phyloP scores from a whole-genome alignment of 1,140 invertebrate species.

The Trypoxylus dichotomus region DNA sequence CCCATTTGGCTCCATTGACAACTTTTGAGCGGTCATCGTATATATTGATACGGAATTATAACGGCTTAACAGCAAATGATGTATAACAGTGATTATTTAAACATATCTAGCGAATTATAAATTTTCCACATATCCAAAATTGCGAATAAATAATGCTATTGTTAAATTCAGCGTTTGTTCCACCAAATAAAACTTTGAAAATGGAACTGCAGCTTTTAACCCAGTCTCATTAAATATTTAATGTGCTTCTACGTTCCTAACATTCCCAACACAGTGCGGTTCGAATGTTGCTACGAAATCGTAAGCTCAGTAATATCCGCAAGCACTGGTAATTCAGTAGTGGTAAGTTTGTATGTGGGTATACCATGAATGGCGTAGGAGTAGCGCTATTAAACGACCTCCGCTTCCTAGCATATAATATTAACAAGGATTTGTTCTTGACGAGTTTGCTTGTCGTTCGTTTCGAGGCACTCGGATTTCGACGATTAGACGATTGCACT shows the following conservation, averaged over 20 bases:
- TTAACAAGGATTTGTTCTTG: neutral
- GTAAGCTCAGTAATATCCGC: neutral
- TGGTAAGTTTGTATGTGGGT: neutral
- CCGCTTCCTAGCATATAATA: neutral
- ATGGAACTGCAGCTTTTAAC: neutral
- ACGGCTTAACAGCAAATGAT: too few relatives aligned
- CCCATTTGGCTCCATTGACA: too few relatives aligned
- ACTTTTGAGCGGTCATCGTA: too few relatives aligned
- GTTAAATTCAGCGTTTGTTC: too few relatives aligned
- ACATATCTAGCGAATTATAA: too few relatives aligned
- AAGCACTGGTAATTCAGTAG: neutral
- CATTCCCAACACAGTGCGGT: neutral
- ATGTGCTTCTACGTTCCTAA: neutral
- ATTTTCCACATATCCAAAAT: too few relatives aligned
- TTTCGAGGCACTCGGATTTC: neutral
- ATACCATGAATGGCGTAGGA: neutral
- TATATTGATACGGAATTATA: too few relatives aligned
- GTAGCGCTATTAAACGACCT: neutral
- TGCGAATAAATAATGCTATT: too few relatives aligned
- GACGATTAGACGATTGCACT: neutral
- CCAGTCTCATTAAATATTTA: neutral
- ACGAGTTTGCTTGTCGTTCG: neutral
- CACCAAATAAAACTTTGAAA: neutral
- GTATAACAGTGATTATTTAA: too few relatives aligned
- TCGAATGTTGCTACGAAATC: neutral